Evolutionary conservation across 2,113 vertebrate species (phyloP).

Genomic region (Cephalopterus ornatus): DNA sequence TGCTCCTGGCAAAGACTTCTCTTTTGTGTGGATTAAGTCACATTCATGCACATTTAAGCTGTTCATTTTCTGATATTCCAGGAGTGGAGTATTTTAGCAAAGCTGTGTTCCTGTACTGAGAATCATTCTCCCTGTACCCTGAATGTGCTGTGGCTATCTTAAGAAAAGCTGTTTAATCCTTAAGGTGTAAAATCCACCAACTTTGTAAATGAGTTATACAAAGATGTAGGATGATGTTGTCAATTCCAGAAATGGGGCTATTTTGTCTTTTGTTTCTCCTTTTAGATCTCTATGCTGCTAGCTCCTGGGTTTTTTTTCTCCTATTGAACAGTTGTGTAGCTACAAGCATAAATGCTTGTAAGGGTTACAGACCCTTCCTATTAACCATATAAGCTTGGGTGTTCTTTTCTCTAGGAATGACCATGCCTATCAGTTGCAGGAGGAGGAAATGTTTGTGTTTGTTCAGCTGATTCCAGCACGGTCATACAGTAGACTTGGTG

Average conservation of each 20-base stretch:
- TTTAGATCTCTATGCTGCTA: background rate
- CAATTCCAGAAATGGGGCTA: background rate
- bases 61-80: background rate
- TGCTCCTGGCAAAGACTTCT: background rate
- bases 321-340: background rate
- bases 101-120: background rate
- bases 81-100: background rate
- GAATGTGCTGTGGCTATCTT: background rate
- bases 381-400: background rate
- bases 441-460: background rate
- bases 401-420: background rate
- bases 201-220: background rate
- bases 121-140: background rate
- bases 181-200: background rate
- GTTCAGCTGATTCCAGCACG: background rate
- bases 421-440: background rate
- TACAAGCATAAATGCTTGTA: background rate
- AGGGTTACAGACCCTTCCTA: background rate
- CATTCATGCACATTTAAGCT: background rate
- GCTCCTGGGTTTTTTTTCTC: background rate
- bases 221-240: background rate
- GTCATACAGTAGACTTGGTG: no score
- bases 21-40: background rate
- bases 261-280: background rate
- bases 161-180: background rate